A percentile compares a stretch with the other conserved stretches of the same genome.
Evolutionary conservation across 2,888 invertebrate genomes (phyloP).

Genomic region (Pemphredon lugubris): DNA sequence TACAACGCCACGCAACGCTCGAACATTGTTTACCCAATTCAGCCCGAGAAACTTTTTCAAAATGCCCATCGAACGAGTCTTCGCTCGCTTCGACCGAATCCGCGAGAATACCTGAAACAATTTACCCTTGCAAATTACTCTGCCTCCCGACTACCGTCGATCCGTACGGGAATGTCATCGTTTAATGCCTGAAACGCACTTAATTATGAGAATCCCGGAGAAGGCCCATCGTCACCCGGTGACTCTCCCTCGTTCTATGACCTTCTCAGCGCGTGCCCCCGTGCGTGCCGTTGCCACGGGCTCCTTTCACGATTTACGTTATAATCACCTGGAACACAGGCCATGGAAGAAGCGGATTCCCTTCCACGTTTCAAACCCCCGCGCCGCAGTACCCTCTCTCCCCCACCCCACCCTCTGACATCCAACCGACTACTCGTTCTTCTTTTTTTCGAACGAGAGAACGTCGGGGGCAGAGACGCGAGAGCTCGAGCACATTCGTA

Average conservation of each 20-base stretch:
- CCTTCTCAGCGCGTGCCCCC: slow-evolving; percentile 45
- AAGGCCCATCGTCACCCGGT: slow-evolving; percentile 25
- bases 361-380: slow-evolving; percentile 39
- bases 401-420: slow-evolving; percentile 50
- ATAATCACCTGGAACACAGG: slow-evolving; percentile 75
- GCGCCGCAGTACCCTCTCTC: slow-evolving; percentile 43
- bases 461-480: slow-evolving; percentile 35
- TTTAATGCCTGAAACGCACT: slow-evolving; percentile 51
- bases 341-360: slow-evolving; percentile 43
- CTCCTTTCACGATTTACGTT: slow-evolving; percentile 76
- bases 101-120: too few species aligned
- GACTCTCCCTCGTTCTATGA: slow-evolving; percentile 45
- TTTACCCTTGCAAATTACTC: too few species aligned
- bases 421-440: slow-evolving; percentile 58
- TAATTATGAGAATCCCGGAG: slow-evolving; percentile 67
- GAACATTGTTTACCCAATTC: too few species aligned
- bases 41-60: too few species aligned
- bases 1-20: too few species aligned
- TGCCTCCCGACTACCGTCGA: too few species aligned
- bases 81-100: too few species aligned
- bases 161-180: slow-evolving; percentile 26
- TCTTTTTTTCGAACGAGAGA: slow-evolving; percentile 57
- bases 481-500: slow-evolving; percentile 53
- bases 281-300: slow-evolving; percentile 59
- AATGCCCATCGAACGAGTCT: too few species aligned